These are phyloP conservation scores for Pteropus rufus DNA, from an alignment of 2,797 vertebrate genomes.

Conservation along the genomic window DNA sequence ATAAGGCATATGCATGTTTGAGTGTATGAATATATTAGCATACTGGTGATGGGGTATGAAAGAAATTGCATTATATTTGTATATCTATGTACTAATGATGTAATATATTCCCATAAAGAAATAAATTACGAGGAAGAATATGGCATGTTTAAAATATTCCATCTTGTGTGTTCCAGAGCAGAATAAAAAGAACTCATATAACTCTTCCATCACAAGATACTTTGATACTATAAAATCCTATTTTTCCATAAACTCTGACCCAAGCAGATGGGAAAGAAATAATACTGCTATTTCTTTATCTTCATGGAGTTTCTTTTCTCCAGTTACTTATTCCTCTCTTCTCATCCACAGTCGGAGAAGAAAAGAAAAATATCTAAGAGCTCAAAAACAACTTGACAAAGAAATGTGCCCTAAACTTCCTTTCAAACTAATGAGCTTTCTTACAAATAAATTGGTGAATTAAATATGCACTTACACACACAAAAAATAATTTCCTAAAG, in stretches of 20 bases:
- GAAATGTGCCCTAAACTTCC: not conserved
- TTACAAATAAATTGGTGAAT: not conserved
- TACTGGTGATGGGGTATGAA: not conserved
- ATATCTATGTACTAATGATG: not conserved
- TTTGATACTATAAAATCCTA: not conserved
- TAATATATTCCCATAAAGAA: not conserved
- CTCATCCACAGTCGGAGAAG: not conserved
- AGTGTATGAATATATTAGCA: not conserved
- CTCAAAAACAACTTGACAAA: conserved; percentile 2
- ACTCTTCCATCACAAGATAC: not conserved
- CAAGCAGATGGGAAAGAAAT: not conserved
- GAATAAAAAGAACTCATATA: conserved; percentile 5
- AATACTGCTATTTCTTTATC: not conserved
- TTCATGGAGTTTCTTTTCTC: not conserved
- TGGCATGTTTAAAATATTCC: not conserved
- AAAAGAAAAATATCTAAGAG: not conserved
- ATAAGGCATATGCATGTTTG: not conserved
- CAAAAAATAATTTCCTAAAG: not conserved
- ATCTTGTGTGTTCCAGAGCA: conserved; percentile 3
- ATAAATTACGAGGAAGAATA: not conserved
- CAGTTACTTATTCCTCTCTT: not conserved
- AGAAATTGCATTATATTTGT: not conserved
- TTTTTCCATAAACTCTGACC: conserved; percentile 18
- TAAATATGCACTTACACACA: not conserved
- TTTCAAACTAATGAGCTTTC: not conserved